Evolutionary conservation across 2,888 invertebrate species (phyloP).

Genomic region (Acrobasis repandana): DNA sequence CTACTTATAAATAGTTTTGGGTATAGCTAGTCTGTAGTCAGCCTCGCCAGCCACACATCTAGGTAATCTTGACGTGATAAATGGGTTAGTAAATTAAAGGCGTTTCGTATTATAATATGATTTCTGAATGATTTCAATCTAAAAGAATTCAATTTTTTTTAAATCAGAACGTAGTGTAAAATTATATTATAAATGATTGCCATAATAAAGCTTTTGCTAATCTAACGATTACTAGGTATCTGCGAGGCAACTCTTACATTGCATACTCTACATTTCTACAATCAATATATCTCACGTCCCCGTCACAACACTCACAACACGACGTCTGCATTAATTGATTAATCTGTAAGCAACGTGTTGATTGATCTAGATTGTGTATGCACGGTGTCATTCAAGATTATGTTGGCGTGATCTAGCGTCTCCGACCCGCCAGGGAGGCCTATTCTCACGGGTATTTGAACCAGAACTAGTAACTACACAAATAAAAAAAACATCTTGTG

Average conservation of each 20-base stretch:
- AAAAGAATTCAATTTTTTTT: no score
- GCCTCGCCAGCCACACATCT: no score
- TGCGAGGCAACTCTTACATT: background rate
- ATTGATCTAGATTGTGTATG: slow-evolving; percentile 49
- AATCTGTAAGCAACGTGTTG: slow-evolving; percentile 57
- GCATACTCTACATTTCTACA: background rate
- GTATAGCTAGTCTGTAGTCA: background rate
- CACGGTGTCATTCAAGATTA: slow-evolving; percentile 73
- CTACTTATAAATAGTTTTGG: background rate
- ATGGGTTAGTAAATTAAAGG: no score
- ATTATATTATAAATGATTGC: slow-evolving; percentile 21
- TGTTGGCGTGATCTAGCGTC: slow-evolving; percentile 39
- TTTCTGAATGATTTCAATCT: no score
- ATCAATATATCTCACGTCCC: slow-evolving; percentile 45
- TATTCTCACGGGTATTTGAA: slow-evolving; percentile 80
- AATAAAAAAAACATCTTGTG: slow-evolving; percentile 77
- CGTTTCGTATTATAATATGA: no score
- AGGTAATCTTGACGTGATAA: no score
- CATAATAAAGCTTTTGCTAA: background rate
- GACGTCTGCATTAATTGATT: slow-evolving; percentile 52
- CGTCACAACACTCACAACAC: slow-evolving; percentile 39
- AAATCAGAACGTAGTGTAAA: no score
- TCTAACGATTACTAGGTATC: background rate
- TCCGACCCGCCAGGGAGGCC: slow-evolving; percentile 47
- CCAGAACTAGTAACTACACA: slow-evolving; percentile 70